A percentile compares a stretch with the other conserved stretches of the same genome.
phyloP scores from a whole-genome alignment of 2,797 vertebrate species.

The Vireo griseus region DNA sequence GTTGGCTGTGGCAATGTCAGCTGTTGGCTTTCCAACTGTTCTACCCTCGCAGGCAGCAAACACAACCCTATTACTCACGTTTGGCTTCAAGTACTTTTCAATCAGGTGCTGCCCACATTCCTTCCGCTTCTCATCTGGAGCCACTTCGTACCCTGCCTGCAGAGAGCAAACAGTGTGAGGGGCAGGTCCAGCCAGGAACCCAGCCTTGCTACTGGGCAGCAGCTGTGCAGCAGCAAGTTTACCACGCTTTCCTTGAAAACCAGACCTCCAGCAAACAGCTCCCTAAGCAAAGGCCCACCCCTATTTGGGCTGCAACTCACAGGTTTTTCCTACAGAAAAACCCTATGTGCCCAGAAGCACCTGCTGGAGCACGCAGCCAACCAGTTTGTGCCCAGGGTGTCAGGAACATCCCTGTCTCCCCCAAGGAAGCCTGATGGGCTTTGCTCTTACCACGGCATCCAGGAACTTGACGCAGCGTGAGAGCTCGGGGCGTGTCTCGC shows the following conservation, averaged over 20 bases:
- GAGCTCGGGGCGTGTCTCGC: constrained; percentile 87
- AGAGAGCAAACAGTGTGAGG: not conserved
- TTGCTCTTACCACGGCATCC: constrained; percentile 89
- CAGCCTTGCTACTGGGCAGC: not conserved
- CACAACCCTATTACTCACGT: constrained; percentile 71
- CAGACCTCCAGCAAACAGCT: constrained; percentile 3
- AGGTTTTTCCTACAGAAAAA: not conserved
- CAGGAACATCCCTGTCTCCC: not conserved
- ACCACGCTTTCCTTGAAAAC: not conserved
- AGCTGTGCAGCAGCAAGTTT: not conserved
- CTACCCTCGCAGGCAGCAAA: not conserved
- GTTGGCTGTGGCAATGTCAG: not conserved
- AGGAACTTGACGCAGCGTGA: constrained; percentile 88
- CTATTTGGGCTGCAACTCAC: not conserved
- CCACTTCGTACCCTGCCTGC: constrained; percentile 93
- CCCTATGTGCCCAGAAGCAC: not conserved
- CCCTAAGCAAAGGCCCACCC: not conserved
- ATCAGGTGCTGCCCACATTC: constrained; percentile 85
- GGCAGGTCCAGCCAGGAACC: not conserved
- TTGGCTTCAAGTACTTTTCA: constrained; percentile 85
- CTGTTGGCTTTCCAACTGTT: not conserved
- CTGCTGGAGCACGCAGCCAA: not conserved
- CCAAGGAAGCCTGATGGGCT: accelerated
- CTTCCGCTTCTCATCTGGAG: constrained; percentile 92
- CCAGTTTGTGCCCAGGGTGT: accelerated